Evolutionary conservation across 2,888 invertebrate species (phyloP), one percentile per base, ranked within the genome.

Genomic region (Pyrgus malvae): DNA sequence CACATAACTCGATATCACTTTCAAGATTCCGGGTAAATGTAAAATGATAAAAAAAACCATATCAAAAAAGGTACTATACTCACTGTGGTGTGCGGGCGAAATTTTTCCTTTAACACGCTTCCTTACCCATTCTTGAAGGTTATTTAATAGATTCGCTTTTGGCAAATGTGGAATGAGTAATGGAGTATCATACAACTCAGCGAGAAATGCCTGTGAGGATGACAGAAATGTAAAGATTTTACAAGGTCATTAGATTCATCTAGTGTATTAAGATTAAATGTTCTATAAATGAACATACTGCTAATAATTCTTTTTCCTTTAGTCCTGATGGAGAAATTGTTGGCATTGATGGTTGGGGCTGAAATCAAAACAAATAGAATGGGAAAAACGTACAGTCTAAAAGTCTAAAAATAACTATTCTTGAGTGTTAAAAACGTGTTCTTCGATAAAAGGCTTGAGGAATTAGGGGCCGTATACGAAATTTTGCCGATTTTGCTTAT

Each of bases 111-210:
- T 78, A 0, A 88, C 72, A 48, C 83, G 70, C 51, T 71, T 71
- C 27, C 87, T 72, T 2, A 77, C 78, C 83, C 86, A 84, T 60
- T 84, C 84, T 55, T 78, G 78, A 21, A 89, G 74, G 64, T 80
- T 83, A 51, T 76, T 79, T 14, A 89, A 66, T 9, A 74, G 64
- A 60, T 78, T 72, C 0, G 86, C 82, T 65, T 83, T 63, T 17
- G 89, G 89, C 41, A 89, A 72, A 65, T 89, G 89, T 1, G 89
- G 89, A 38, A 86, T 84, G 11, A 88, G 57, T 12, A 89, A 70
- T 0, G 83, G 74, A 2, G 81, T 75, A 9, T 81, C 70, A 0
- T 82, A 72, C 12, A 89, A 61, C 61, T 89, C 88, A 2, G 79
- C 83, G 53, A 89, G 65, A 57, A 88, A 78, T 4, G 83, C 78